Evolutionary conservation across 1,140 invertebrate genomes (phyloP).

Genomic region (Arion vulgaris): DNA sequence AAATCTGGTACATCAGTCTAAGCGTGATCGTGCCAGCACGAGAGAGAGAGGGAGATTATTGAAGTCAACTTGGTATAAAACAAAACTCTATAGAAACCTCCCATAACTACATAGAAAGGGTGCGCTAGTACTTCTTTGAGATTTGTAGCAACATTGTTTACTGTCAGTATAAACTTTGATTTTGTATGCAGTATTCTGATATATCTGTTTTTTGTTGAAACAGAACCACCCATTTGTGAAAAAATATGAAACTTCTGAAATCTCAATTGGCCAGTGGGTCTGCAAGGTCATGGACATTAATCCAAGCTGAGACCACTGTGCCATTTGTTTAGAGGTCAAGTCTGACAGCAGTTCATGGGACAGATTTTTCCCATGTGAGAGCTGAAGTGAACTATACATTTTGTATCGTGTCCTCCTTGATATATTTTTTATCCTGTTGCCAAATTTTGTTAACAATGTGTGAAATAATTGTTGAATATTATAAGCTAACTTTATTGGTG

Average conservation of each 20-base stretch:
- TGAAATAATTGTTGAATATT: constrained; percentile 17
- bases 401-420: background rate
- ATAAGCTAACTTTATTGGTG: background rate
- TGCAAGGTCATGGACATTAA: constrained; percentile 77
- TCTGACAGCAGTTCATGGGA: background rate
- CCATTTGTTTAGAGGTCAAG: background rate
- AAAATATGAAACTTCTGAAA: constrained; percentile 84
- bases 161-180: no score
- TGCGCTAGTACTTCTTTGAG: no score
- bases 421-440: constrained; percentile 13
- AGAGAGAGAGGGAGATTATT: no score
- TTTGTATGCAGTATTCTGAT: no score
- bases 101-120: background rate
- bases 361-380: background rate
- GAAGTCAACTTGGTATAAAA: no score
- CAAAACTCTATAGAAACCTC: background rate
- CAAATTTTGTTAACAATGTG: constrained; percentile 4
- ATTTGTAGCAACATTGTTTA: background rate
- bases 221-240: constrained; percentile 95
- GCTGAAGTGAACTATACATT: background rate
- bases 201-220: no score
- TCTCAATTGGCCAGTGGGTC: constrained; percentile 96
- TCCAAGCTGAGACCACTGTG: constrained; percentile 42
- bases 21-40: no score
- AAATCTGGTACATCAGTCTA: no score